Evolutionary conservation across 2,888 invertebrate genomes (phyloP).

Genomic region (Blastobasis adustella): DNA sequence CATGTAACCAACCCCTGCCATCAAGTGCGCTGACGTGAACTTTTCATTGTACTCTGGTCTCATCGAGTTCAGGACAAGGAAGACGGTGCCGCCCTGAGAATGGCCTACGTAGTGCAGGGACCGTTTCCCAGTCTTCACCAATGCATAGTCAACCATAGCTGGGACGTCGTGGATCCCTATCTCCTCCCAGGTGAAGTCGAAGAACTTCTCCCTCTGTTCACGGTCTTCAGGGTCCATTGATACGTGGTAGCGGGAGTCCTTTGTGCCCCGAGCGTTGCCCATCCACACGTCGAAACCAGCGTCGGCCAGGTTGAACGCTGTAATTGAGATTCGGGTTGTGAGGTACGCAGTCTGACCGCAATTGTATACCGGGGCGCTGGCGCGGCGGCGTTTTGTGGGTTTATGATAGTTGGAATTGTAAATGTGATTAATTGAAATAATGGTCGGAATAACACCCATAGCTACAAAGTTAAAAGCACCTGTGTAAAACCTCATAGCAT

Average conservation of each 20-base stretch:
- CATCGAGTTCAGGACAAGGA: constrained; percentile 14
- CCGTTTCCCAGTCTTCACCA: constrained; percentile 12
- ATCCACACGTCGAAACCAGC: constrained; percentile 81
- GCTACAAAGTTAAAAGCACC: no score
- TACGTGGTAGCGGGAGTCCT: constrained; percentile 47
- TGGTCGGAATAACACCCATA: no score
- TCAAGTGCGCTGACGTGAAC: constrained; percentile 16
- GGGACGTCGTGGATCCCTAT: constrained; percentile 14
- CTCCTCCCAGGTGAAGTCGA: constrained; percentile 24
- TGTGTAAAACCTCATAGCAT: no score
- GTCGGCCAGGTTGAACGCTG: constrained; percentile 57
- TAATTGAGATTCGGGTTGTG: no score
- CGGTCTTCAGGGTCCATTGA: constrained; percentile 10
- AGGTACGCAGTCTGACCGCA: no score
- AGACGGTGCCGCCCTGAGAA: constrained; percentile 19
- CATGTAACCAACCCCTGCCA: constrained; percentile 20
- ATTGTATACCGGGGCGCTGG: no score
- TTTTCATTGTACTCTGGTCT: constrained; percentile 18
- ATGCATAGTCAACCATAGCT: constrained; percentile 12
- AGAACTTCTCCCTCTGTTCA: constrained; percentile 12
- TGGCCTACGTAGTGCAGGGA: constrained; percentile 23
- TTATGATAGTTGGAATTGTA: no score
- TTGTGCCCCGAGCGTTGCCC: constrained; percentile 82
- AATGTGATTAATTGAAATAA: no score
- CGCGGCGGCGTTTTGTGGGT: no score